Evolutionary conservation across 2,797 vertebrate species (phyloP).

Genomic region (Liasis olivaceus): DNA sequence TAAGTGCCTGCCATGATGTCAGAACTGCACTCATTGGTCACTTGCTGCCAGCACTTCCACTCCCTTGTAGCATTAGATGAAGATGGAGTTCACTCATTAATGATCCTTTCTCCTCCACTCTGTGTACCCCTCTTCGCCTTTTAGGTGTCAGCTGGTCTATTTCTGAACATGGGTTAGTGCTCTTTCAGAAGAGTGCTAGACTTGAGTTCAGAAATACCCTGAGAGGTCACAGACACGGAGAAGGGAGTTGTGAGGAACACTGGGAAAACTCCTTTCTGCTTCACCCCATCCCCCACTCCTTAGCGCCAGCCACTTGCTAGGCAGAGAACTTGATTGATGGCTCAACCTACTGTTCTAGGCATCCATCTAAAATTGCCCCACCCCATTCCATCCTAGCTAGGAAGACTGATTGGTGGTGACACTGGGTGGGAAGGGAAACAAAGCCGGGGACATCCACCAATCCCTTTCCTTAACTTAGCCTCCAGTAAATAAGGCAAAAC

Average conservation of each 20-base stretch:
- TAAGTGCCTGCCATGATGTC: not conserved
- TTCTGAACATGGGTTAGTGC: not conserved
- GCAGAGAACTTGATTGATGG: not conserved
- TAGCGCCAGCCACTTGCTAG: not conserved
- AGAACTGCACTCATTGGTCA: not conserved
- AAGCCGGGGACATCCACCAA: not conserved
- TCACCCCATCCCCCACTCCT: not conserved
- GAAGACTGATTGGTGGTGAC: not conserved
- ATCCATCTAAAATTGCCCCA: not conserved
- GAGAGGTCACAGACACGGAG: not conserved
- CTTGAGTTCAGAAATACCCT: not conserved
- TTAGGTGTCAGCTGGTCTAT: not conserved
- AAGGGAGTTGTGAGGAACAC: not conserved
- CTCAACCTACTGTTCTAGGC: not conserved
- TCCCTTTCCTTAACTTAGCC: not conserved
- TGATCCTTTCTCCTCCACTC: not conserved
- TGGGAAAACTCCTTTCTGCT: not conserved
- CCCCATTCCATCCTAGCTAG: not conserved
- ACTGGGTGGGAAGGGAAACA: not conserved
- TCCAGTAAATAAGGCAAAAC: not conserved
- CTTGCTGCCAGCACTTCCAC: not conserved
- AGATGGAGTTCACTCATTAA: not conserved
- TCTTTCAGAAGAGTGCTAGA: not conserved
- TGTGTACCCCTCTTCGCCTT: not conserved
- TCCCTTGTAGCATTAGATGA: not conserved